These are phyloP conservation scores for Phalanger gymnotis DNA, from an alignment of 2,797 vertebrate genomes.

Conservation along the genomic window DNA sequence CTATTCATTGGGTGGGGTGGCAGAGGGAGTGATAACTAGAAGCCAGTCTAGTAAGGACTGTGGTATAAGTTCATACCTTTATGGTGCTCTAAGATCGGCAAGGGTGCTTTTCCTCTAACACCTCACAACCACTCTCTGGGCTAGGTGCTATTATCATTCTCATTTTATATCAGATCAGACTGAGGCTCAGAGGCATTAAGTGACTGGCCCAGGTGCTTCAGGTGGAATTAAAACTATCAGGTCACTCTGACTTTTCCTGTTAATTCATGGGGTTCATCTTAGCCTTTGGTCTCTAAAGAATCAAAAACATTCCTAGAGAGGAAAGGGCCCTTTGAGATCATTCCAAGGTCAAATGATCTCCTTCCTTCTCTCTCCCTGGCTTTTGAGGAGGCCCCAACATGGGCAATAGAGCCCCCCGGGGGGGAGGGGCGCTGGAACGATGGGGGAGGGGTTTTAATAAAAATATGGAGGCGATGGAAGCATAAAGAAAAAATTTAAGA, in stretches of 20 bases:
- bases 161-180: not conserved
- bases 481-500: too few relatives aligned
- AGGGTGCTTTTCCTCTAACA: not conserved
- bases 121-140: not conserved
- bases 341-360: too few relatives aligned
- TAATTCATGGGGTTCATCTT: not conserved
- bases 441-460: too few relatives aligned
- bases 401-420: too few relatives aligned
- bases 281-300: not conserved
- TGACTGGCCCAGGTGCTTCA: not conserved
- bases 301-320: too few relatives aligned
- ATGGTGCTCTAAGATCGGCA: not conserved
- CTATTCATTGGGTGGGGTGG: too few relatives aligned
- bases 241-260: not conserved
- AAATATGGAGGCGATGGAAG: too few relatives aligned
- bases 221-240: not conserved
- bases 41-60: not conserved
- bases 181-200: too few relatives aligned
- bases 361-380: too few relatives aligned
- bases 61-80: not conserved
- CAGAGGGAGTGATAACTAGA: not conserved
- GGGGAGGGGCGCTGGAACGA: too few relatives aligned
- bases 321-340: too few relatives aligned
- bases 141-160: not conserved
- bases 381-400: too few relatives aligned